Evolutionary conservation across 1,140 invertebrate species (phyloP).

Genomic region (Frieseomelitta varia): DNA sequence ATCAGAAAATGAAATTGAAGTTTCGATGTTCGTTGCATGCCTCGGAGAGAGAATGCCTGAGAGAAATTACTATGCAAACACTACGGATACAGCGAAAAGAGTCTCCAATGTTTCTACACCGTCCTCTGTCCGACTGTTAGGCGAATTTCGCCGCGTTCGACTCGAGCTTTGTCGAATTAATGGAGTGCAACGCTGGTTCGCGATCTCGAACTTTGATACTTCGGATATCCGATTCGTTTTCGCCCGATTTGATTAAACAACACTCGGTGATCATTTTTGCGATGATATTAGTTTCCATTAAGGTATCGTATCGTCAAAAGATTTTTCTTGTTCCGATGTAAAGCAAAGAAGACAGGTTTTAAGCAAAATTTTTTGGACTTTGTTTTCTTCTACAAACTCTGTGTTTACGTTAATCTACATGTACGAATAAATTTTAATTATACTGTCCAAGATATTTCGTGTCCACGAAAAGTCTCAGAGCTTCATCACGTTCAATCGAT

Average conservation of each 20-base stretch:
- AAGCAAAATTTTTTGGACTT: no score
- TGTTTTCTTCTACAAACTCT: no score
- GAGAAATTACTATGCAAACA: no score
- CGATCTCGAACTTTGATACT: neutral
- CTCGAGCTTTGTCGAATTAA: conserved; percentile 20
- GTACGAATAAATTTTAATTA: no score
- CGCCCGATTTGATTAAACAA: neutral
- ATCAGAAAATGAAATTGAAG: neutral
- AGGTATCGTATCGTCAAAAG: no score
- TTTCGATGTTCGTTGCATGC: neutral
- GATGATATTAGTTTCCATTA: neutral
- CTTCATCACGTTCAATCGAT: neutral
- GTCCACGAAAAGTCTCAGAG: neutral
- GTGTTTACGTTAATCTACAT: no score
- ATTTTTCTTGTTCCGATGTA: no score
- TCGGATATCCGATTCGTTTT: neutral
- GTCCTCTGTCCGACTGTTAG: no score
- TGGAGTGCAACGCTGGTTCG: neutral
- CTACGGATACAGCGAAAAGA: no score
- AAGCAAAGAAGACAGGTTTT: neutral
- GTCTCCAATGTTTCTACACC: no score
- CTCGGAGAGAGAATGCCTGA: no score
- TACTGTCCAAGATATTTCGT: neutral
- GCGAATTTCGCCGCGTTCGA: neutral
- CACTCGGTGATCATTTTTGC: neutral